Conservation (phyloP, 1,140 invertebrate genomes). For the Drosophila paulistorum region DNA sequence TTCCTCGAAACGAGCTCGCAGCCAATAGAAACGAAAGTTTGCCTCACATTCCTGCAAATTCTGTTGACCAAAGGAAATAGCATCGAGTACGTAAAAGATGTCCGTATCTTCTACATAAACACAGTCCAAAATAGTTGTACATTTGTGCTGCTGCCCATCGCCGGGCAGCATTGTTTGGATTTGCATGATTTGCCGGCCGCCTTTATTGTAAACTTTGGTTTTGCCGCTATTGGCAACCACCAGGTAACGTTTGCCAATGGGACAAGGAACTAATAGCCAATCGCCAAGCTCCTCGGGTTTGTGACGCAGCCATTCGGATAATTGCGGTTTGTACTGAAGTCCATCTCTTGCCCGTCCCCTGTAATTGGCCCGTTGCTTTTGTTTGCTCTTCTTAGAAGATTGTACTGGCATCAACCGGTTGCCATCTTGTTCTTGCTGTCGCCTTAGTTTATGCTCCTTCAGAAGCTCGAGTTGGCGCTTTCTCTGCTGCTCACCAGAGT, state of each 20-base stretch:
- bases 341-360: not conserved
- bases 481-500: constrained; percentile 59
- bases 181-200: constrained; percentile 85
- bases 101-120: constrained; percentile 87
- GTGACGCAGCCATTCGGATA: constrained; percentile 96
- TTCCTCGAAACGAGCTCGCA: constrained; percentile 67
- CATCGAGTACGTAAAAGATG: constrained; percentile 91
- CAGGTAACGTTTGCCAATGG: constrained; percentile 90
- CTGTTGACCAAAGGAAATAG: constrained; percentile 92
- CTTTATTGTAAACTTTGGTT: constrained; percentile 89
- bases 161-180: constrained; percentile 91
- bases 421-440: constrained; percentile 79
- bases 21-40: constrained; percentile 69
- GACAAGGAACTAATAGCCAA: constrained; percentile 93
- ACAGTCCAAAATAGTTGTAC: constrained; percentile 89
- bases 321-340: constrained; percentile 46
- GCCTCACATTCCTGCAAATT: constrained; percentile 91
- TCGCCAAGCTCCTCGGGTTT: constrained; percentile 89
- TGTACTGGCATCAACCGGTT: constrained; percentile 25
- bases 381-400: constrained; percentile 15
- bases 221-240: constrained; percentile 89
- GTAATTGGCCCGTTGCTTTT: constrained; percentile 34
- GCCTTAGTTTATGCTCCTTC: constrained; percentile 53
- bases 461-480: constrained; percentile 46
- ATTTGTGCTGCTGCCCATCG: constrained; percentile 84